A percentile compares a stretch with the other conserved stretches of the same genome.
These are phyloP conservation scores for Myzus persicae DNA, from an alignment of 1,140 invertebrate species.

Conservation along the genomic window DNA sequence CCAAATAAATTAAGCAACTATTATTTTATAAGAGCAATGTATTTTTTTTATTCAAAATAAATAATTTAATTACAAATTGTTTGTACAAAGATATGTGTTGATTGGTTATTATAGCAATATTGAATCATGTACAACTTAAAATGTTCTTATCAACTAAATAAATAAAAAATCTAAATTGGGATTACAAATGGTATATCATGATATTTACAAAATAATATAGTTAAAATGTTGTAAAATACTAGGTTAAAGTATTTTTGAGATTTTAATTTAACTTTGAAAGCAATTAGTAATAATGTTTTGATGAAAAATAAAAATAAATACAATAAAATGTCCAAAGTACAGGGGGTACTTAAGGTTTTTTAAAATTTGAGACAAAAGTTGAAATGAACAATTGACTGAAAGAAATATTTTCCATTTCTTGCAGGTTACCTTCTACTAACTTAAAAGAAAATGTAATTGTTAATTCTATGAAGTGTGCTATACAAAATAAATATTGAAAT, in stretches of 20 bases:
- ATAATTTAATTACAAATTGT: slow-evolving; percentile 5
- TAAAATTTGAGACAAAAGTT: not conserved
- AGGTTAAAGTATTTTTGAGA: not conserved
- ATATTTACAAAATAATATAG: not conserved
- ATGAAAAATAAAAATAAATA: not conserved
- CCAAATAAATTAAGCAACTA: not conserved
- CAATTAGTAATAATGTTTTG: not conserved
- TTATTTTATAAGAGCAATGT: not conserved
- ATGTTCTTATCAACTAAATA: not conserved
- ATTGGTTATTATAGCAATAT: not conserved
- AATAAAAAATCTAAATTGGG: not conserved
- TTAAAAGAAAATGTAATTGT: not conserved
- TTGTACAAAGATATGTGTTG: not conserved
- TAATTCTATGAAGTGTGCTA: not conserved
- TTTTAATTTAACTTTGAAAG: not conserved
- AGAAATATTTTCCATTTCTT: not conserved
- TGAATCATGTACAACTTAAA: not conserved
- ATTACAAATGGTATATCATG: not conserved
- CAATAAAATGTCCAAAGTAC: not conserved
- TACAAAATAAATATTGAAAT: not conserved
- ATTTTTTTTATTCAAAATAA: slow-evolving; percentile 36
- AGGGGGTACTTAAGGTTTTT: not conserved
- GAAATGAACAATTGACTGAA: not conserved
- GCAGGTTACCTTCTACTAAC: not conserved
- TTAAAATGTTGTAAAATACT: not conserved